Base-by-base conservation (phyloP, 2,113 vertebrate genomes). In the Urocynchramus pylzowi region DNA sequence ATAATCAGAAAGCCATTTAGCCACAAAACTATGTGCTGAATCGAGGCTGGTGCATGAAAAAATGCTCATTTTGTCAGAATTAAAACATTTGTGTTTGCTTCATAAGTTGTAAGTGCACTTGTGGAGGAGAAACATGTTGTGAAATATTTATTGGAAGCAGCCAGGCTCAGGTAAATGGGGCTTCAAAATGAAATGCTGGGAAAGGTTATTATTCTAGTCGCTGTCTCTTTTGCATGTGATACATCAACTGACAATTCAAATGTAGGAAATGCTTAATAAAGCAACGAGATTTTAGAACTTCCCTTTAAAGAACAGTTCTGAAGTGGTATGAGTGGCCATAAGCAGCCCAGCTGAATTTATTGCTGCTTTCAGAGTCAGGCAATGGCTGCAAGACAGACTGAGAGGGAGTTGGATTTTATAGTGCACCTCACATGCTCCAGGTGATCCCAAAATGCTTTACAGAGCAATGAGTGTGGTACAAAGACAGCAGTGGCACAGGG, bases 1-100 rank as follows among this genome's bases (percentile, higher is more conserved):
- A 96, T 96, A 96, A 97, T 97, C 89, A 95, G 95, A 96, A 97
- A 98, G 91, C 64, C 87, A 95, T 97, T 97, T 97, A 96, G 89
- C 74, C 87, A 67, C 94, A 84, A 81, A 97, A 91, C 83, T 91
- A 39, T 74, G 79, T 22, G 83, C 63, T 7, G 52, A 30, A 60
- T 44, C 73, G 74, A 97, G 90, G 90, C 77, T 76, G 81, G 61
- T 60, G 80, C 84, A 78, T 93, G 90, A 96, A 95, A 96, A 92
- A 83, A 92, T 33, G 83, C 69, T 92, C 80, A 73, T 95, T 80
- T 94, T 92, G 87, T 93, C 97, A 94, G 91, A 95, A 96, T 96
- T 96, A 94, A 96, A 97, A 95, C 41, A 75, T 93, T 87, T 57
- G 64, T 74, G 80, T 93, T 93, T 96, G 96, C 94, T 94, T 96